Conservation (phyloP, 2,797 vertebrate genomes). For the Scolopax bukidnonensis region DNA sequence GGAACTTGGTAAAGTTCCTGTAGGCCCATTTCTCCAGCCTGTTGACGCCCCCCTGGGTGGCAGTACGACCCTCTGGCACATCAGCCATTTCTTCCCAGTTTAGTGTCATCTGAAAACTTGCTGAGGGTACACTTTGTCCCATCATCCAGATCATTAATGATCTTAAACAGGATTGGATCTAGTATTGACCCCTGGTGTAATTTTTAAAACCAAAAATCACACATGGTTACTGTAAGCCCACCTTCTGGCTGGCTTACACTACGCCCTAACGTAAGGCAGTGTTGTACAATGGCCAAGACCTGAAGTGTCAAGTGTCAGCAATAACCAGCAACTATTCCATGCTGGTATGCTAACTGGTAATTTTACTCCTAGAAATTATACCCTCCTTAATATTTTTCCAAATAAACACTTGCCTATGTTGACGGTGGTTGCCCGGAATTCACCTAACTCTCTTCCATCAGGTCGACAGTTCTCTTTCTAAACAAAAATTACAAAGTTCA, state of each 20-base stretch:
- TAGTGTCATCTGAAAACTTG: background rate
- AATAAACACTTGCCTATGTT: conserved; percentile 87
- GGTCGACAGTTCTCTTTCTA: conserved; percentile 97
- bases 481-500: background rate
- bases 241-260: background rate
- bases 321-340: background rate
- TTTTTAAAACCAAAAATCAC: background rate
- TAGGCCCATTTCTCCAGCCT: background rate
- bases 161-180: background rate
- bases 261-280: background rate
- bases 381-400: background rate
- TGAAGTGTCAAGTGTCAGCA: background rate
- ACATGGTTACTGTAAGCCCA: background rate
- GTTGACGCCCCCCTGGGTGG: background rate
- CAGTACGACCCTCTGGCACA: background rate
- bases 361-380: background rate
- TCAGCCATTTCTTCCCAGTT: background rate
- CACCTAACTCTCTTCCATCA: conserved; percentile 91
- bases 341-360: background rate
- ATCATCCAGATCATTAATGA: background rate
- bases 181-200: background rate
- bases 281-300: background rate
- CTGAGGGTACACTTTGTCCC: background rate
- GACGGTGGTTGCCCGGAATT: conserved; percentile 93
- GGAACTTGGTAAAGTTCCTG: background rate